Evolutionary conservation across 2,113 vertebrate species (phyloP).

Genomic region (Spilogale gracilis): DNA sequence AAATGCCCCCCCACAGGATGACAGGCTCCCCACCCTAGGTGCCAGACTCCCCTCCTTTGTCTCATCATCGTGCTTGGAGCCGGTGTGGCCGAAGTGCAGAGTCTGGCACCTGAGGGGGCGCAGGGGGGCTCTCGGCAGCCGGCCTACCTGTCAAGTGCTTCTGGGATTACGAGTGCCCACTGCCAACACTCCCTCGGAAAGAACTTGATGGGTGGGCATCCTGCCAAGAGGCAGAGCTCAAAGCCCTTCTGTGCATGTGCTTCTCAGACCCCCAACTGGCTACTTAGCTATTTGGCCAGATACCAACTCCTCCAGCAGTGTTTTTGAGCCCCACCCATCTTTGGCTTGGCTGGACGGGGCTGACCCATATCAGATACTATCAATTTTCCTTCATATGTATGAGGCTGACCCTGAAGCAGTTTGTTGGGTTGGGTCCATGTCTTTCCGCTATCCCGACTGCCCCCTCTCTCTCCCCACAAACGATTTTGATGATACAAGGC

Average conservation of each 20-base stretch:
- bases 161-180: slow-evolving; percentile 64
- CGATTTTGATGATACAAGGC: slow-evolving; percentile 74
- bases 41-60: slow-evolving; percentile 66
- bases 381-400: slow-evolving; percentile 59
- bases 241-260: slow-evolving; percentile 75
- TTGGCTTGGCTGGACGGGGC: slow-evolving; percentile 53
- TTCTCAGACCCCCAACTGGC: slow-evolving; percentile 73
- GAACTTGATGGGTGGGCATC: slow-evolving; percentile 72
- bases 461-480: neutral
- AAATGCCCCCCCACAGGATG: neutral
- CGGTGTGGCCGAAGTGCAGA: slow-evolving; percentile 29
- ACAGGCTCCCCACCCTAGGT: neutral
- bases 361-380: slow-evolving; percentile 57
- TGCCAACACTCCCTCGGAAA: slow-evolving; percentile 71
- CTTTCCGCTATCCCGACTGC: slow-evolving; percentile 39
- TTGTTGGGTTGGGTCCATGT: slow-evolving; percentile 43
- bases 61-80: neutral
- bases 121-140: slow-evolving; percentile 38
- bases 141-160: slow-evolving; percentile 78
- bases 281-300: slow-evolving; percentile 67
- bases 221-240: slow-evolving; percentile 79
- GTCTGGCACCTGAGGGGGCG: slow-evolving; percentile 70
- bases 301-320: slow-evolving; percentile 66
- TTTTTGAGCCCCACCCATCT: slow-evolving; percentile 66
- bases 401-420: slow-evolving; percentile 41